These are phyloP conservation scores for Pristionchus fissidentatus DNA, from an alignment of 2,888 invertebrate genomes.

Conservation along the genomic window DNA sequence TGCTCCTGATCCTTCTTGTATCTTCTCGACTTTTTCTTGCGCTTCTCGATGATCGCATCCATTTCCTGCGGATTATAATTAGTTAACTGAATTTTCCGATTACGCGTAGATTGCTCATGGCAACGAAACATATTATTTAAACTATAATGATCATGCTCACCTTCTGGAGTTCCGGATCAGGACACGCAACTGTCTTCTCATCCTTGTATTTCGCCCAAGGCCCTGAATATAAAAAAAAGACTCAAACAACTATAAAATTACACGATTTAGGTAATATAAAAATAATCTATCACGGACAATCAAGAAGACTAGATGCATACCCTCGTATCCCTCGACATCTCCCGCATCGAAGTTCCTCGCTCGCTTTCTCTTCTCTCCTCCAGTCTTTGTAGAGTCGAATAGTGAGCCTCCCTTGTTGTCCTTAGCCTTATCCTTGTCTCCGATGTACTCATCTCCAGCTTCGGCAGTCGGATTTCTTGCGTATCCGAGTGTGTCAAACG, in stretches of 20 bases:
- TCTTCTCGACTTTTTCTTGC: slow-evolving; percentile 94
- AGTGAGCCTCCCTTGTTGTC: slow-evolving; percentile 81
- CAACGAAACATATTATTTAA: neutral
- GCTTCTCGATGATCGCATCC: slow-evolving; percentile 92
- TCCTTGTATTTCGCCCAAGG: slow-evolving; percentile 97
- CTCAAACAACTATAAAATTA: too few species aligned
- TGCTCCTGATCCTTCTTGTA: slow-evolving; percentile 90
- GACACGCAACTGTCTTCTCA: slow-evolving; percentile 89
- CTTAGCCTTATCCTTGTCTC: slow-evolving; percentile 68
- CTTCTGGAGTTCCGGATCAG: slow-evolving; percentile 92
- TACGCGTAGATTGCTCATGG: neutral
- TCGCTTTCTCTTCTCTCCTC: slow-evolving; percentile 81
- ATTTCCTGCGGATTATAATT: slow-evolving; percentile 80
- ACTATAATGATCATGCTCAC: neutral
- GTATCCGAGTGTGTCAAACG: slow-evolving; percentile 80
- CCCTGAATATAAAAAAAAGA: slow-evolving; percentile 53
- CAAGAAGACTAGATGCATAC: slow-evolving; percentile 76
- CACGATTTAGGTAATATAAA: neutral
- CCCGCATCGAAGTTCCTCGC: slow-evolving; percentile 89
- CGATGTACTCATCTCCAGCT: slow-evolving; percentile 67
- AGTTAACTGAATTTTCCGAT: neutral
- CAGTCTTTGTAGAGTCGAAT: slow-evolving; percentile 82
- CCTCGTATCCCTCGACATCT: slow-evolving; percentile 94
- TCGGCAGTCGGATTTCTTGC: slow-evolving; percentile 93
- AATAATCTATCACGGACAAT: neutral